Base-by-base conservation (phyloP, 2,888 invertebrate genomes). In the Apomyelois bistriatella region DNA sequence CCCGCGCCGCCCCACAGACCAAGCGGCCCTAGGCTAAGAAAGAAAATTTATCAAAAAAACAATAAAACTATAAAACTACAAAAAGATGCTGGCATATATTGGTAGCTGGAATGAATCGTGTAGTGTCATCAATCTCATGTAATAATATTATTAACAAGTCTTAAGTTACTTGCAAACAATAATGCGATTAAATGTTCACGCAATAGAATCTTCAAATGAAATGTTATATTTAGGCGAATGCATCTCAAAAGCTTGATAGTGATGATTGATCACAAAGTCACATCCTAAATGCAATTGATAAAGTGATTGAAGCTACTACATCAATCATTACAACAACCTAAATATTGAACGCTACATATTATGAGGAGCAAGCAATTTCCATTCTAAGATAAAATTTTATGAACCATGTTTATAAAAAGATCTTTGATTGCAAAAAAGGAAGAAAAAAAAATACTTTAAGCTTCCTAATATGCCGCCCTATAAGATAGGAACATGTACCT, bases 21-120 rank as follows among this genome's bases (percentile, higher is more conserved):
- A 72, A 68, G 69, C 67, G 66, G 75, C 68, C 73, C 75, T 73
- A 65, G 64, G 61, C 46, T 71, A 77, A 73, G 70, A 74, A 75
- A 67, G 71, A 78, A 78, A 79, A 78, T 70, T 61, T 70, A 74
- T 71, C 72, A 80, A 40, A 82, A 84, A 80, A 83, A 82, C 77
- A 71, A 79, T 72, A 82, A 83, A 65, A 72, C 63, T 69, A 70
- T 73, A 84, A 87, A 86, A 80, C 61, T 69, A 79, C 75, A 86
- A 86, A 85, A 85, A 88, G 71, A 83, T 74, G 75, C 69, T 22
- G 10, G 3, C 9, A 17, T 46, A 32, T 46, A 12, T 30, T 13
- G 30, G 46, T 30, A 16, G 46, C 15, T 10, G 30, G 5, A 46
- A 16, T 32, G 40, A 40, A 40, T 40, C 1, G 40, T 40, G 15